These are phyloP conservation scores for Chironomus tentans DNA, from an alignment of 2,888 invertebrate genomes.

Conservation along the genomic window DNA sequence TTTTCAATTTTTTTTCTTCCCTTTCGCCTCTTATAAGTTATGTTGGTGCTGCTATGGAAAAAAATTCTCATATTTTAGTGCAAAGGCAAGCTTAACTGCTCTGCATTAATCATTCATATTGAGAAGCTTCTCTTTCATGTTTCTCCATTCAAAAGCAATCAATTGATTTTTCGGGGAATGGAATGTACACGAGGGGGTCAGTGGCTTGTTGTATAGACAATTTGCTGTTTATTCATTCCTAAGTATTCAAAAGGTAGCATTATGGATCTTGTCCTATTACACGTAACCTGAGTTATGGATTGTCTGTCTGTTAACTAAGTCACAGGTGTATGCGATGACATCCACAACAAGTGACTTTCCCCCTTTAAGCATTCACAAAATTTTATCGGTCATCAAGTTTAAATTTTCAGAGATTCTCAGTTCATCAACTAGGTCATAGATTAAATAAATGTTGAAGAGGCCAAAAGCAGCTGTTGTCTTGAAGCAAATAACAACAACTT, in stretches of 20 bases:
- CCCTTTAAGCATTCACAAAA: neutral
- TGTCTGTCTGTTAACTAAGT: too few species aligned
- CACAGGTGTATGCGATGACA: too few species aligned
- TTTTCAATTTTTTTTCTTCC: constrained; percentile 10
- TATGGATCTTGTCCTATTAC: too few species aligned
- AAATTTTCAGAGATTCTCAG: neutral
- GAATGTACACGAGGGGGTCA: too few species aligned
- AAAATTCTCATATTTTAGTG: neutral
- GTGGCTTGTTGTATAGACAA: too few species aligned
- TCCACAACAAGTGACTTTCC: neutral
- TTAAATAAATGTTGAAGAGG: neutral
- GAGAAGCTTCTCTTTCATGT: neutral
- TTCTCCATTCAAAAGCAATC: neutral
- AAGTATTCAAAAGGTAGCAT: too few species aligned
- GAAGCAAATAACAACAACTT: neutral
- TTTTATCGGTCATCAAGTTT: neutral
- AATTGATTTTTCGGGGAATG: neutral
- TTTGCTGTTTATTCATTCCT: too few species aligned
- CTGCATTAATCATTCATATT: constrained; percentile 16
- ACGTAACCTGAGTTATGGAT: too few species aligned
- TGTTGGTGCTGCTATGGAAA: neutral
- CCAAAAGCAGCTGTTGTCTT: neutral
- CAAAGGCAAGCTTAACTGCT: neutral
- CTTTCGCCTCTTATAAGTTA: neutral
- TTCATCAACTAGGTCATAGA: constrained; percentile 3